These are phyloP conservation scores for Ceratitis capitata DNA, from an alignment of 1,140 invertebrate species.

Conservation along the genomic window DNA sequence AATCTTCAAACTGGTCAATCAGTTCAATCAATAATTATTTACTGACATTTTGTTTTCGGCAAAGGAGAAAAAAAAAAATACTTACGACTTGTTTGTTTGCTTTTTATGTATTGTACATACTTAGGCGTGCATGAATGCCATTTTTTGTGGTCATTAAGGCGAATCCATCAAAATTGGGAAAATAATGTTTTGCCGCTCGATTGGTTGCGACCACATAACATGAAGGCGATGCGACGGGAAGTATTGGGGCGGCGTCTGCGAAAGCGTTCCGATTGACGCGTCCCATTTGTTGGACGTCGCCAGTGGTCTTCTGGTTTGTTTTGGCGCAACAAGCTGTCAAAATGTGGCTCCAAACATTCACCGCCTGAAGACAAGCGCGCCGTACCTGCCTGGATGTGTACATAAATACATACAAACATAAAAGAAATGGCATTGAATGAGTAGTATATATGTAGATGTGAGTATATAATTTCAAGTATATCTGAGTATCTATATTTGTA, in stretches of 20 bases:
- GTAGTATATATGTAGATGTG: neutral
- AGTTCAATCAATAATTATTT: constrained; percentile 29
- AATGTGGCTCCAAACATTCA: neutral
- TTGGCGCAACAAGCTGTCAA: constrained; percentile 34
- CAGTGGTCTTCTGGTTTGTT: constrained; percentile 17
- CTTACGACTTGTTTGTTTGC: neutral
- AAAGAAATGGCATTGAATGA: neutral
- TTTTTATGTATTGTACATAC: neutral
- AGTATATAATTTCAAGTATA: no score
- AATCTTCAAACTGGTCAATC: constrained; percentile 27
- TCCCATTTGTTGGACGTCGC: constrained; percentile 25
- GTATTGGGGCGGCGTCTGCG: constrained; percentile 10
- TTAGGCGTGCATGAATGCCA: neutral
- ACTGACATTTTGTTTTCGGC: constrained; percentile 22
- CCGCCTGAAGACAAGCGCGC: neutral
- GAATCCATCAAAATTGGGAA: neutral
- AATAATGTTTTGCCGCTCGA: neutral
- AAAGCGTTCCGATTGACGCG: constrained; percentile 35
- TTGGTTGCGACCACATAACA: no score
- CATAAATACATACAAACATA: neutral
- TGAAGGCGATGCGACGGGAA: neutral
- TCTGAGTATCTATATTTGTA: neutral
- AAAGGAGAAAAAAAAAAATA: neutral
- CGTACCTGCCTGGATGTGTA: no score
- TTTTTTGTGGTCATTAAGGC: constrained; percentile 11